phyloP scores from a whole-genome alignment of 2,888 invertebrate genomes.

The Thera obeliscata region DNA sequence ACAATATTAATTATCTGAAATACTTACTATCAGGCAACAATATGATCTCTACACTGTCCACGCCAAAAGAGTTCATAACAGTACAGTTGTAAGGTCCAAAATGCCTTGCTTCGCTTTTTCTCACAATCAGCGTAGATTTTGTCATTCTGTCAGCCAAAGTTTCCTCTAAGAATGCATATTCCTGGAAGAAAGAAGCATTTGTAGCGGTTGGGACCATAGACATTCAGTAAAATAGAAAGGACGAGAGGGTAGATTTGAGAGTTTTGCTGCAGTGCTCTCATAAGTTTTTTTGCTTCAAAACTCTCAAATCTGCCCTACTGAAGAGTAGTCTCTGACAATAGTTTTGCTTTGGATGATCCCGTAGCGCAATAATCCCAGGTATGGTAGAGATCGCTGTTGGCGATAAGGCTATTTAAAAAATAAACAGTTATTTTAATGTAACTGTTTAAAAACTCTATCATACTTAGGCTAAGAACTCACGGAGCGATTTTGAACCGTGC shows the following conservation, averaged over 20 bases:
- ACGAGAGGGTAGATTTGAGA: neutral
- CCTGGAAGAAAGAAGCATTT: constrained; percentile 65
- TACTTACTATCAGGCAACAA: constrained; percentile 95
- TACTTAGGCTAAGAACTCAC: too few relatives aligned
- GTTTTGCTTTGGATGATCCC: too few relatives aligned
- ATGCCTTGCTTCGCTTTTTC: constrained; percentile 91
- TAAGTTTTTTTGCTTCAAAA: too few relatives aligned
- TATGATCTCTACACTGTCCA: constrained; percentile 92
- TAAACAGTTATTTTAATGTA: too few relatives aligned
- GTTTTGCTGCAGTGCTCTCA: too few relatives aligned
- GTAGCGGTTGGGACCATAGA: constrained; percentile 12
- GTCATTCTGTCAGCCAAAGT: constrained; percentile 89
- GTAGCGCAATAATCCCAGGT: too few relatives aligned
- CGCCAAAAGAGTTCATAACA: constrained; percentile 95
- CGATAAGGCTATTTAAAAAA: too few relatives aligned
- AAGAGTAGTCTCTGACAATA: too few relatives aligned
- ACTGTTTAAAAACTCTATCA: too few relatives aligned
- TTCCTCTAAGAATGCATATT: constrained; percentile 90
- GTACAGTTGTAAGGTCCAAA: constrained; percentile 97
- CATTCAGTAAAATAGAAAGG: constrained; percentile 8
- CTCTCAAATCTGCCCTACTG: too few relatives aligned
- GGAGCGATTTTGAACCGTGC: too few relatives aligned
- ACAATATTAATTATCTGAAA: neutral
- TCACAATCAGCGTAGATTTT: constrained; percentile 93
- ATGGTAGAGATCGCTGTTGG: too few relatives aligned